Evolutionary conservation across 2,888 invertebrate genomes (phyloP).

Genomic region (Stenodema calcarata): DNA sequence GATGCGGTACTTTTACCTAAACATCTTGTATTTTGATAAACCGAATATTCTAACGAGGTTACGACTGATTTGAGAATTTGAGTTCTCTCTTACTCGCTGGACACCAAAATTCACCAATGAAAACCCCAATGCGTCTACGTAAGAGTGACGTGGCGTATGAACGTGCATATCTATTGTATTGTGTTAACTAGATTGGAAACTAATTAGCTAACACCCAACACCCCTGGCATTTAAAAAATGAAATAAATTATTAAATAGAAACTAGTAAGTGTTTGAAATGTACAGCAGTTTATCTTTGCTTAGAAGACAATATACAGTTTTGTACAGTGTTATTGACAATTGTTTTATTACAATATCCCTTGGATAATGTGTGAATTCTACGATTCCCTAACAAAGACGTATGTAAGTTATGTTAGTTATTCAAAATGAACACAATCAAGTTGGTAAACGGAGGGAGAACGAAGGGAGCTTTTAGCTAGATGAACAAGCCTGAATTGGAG

Average conservation of each 20-base stretch:
- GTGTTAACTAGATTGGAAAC: neutral
- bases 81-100: neutral
- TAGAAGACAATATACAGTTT: conserved; percentile 12
- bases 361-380: no score
- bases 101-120: neutral
- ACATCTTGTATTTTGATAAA: neutral
- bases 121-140: neutral
- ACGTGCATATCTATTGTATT: neutral
- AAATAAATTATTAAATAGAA: neutral
- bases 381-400: no score
- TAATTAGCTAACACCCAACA: neutral
- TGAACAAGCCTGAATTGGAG: no score
- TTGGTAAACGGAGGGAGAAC: no score
- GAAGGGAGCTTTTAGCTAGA: no score
- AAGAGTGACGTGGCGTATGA: neutral
- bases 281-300: neutral
- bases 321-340: neutral
- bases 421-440: no score
- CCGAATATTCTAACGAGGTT: neutral
- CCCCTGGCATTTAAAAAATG: neutral
- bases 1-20: neutral
- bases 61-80: neutral
- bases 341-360: no score
- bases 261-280: neutral
- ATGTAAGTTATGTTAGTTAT: no score